Evolutionary conservation across 2,797 vertebrate genomes (phyloP), one percentile per base, ranked within the genome.

Genomic region (Acanthopagrus latus): DNA sequence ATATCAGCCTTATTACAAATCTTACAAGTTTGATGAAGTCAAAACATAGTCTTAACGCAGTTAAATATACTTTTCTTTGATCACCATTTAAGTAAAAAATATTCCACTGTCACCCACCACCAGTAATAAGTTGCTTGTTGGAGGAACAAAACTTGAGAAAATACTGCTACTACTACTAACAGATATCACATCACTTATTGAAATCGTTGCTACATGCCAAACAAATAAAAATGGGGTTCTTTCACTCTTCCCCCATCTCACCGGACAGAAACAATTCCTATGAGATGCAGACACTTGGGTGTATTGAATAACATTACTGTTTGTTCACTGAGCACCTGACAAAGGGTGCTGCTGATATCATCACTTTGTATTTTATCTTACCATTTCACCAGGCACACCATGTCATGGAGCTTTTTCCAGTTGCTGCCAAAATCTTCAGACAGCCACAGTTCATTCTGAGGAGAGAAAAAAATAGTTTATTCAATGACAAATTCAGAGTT

Each of bases 301-400:
- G 62, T 57, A 20, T 7, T 56, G 14, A 82, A 4, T 81, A 13
- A 66, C 38, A 43, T 33, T 0, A n/a, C 9, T 54, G 51, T 63
- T 74, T 84, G 23, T 60, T 71, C n/a, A n/a, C 0, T n/a, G 18
- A 5, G 2, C 7, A 56, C 18, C 50, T 66, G 44, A 68, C 20
- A 58, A 48, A 33, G 43, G 38, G 33, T 9, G 38, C 38, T 52
- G 33, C n/a, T 43, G 18, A 23, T 18, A 47, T 10, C 13, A 20
- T 52, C 5, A 51, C 59, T 71, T 88, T 60, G 76, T 86, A 55
- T 47, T 21, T 5, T 67, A 59, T 92, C 96, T 97, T 93, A 99
- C 98, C 97, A 99, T 95, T 97, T 98, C 74, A 96, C 95, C 88
- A 97, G 89, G 89, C 97, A 99, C 74, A 97, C 97, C 62, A 89